Evolutionary conservation across 1,140 invertebrate species (phyloP), one percentile per base, ranked within the genome.

Genomic region (Papilio aristodemus): DNA sequence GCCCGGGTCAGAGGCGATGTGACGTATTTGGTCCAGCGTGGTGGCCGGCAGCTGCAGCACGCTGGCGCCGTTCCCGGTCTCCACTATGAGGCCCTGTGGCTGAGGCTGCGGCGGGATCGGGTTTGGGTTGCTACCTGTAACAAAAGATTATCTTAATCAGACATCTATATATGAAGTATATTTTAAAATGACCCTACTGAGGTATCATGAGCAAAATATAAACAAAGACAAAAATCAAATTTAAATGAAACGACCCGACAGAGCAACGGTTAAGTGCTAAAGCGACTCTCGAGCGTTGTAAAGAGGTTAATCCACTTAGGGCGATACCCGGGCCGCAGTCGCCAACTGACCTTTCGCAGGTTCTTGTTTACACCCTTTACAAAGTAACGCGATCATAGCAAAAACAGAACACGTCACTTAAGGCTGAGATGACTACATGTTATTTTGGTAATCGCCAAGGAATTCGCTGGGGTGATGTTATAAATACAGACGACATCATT

Each of bases 11-110:
- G 93, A 92, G 25, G 94, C 93, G 76, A 94, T 94, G 76, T 94
- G 94, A 64, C 94, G 93, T 69, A 95, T 93, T 79, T 94, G 94
- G 38, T 94, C 94, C 27, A 95, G 91, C 58, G 94, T 93, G 67
- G 93, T 90, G 0, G 93, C 91, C 1, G 94, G 94, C 41, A 94
- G 92, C 71, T 94, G 94, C 13, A 94, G 93, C 37, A 95, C 94
- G 78, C 86, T 91, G 10, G 94, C 93, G 1, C 94, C 93, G 37
- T 92, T 92, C 22, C 92, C 93, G 10, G 93, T 92, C 74, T 92
- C 91, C 67, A 92, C 90, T 19, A 92, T 91, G 46, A 92, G 80
- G 4, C 91, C 91, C 71, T 91, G 89, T 14, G 85, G 88, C 75
- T 86, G 88, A 68, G 87, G 89, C 74, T 86, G 89, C 68, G 81